Evolutionary conservation across 1,140 invertebrate genomes (phyloP), one percentile per base, ranked within the genome.

Genomic region (Helicoverpa zea): DNA sequence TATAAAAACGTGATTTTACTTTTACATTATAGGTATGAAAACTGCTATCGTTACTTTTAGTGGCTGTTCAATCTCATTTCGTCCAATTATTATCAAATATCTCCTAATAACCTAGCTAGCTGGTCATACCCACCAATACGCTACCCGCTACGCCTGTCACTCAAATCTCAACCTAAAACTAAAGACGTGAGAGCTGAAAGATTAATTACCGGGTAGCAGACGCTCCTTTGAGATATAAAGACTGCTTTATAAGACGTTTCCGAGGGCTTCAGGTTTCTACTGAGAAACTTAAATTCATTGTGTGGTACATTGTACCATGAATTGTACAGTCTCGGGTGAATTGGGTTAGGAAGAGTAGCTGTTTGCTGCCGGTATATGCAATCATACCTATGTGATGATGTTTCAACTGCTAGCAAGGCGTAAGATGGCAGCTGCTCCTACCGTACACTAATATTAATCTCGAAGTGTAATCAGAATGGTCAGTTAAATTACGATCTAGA

Each of bases 131-230:
- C n/a, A 49, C 9, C 14, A 51, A 29, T 16, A 1, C 12, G 13
- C 29, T 56, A 18, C 30, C 12, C 70, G 70, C 70, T 73, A n/a
- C 51, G 2, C 13, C 73, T 12, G 7, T 16, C 18, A 63, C n/a
- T 12, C 63, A 64, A 13, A 35, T 10, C n/a, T 12, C 47, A 43
- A 18, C 47, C 47, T 64, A 49, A 52, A 47, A 64, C 58, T 76
- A 64, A 63, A 64, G 74, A 76, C 59, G 74, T 63, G 72, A 75
- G 72, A 80, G 72, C 72, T 83, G 81, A 82, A 78, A 82, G 81
- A 82, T 82, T 82, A 82, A 82, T 82, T 82, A 79, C 81, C 75
- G 52, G 66, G 76, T 79, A 59, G 63, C 80, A 75, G 35, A 61
- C 63, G 63, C 54, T 75, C 64, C 80, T 81, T 81, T 81, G 80